Conservation (phyloP, 1,140 invertebrate species). For the Drosophila ambigua region DNA sequence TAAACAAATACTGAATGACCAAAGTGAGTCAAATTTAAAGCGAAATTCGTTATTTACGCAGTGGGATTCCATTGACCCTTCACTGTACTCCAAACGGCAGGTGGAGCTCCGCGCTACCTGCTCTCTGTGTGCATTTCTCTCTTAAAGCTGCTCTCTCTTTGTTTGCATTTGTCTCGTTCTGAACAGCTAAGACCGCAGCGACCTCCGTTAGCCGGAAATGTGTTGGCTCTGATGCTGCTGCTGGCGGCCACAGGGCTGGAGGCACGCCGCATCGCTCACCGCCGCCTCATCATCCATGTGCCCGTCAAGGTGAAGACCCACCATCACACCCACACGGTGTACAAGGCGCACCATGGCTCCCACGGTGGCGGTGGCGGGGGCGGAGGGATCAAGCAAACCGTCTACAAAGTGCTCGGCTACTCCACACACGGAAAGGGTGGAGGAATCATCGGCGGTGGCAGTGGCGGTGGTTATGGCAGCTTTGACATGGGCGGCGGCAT, state of each 20-base stretch:
- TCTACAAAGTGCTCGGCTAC: constrained; percentile 70
- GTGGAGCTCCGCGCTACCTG: too few relatives aligned
- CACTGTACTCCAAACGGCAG: too few relatives aligned
- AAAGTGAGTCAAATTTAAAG: constrained; percentile 49
- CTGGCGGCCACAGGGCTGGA: constrained; percentile 51
- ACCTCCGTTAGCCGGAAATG: constrained; percentile 20
- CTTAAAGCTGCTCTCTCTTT: neutral
- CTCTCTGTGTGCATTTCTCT: too few relatives aligned
- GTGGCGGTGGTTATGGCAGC: constrained; percentile 22
- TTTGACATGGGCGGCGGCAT: constrained; percentile 26
- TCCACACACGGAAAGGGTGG: constrained; percentile 40
- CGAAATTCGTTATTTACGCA: neutral
- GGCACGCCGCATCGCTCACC: constrained; percentile 54
- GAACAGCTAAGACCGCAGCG: constrained; percentile 13
- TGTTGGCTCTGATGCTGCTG: constrained; percentile 50
- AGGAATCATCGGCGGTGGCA: constrained; percentile 5
- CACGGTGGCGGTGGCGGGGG: constrained; percentile 33
- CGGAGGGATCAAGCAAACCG: constrained; percentile 65
- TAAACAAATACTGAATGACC: constrained; percentile 32
- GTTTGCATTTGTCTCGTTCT: too few relatives aligned
- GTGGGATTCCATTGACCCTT: too few relatives aligned
- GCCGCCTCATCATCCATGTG: constrained; percentile 78
- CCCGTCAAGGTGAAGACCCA: constrained; percentile 77
- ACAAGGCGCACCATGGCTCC: constrained; percentile 63
- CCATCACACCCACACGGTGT: constrained; percentile 79